Evolutionary conservation across 2,797 vertebrate genomes (phyloP).

Genomic region (Danionella dracula): DNA sequence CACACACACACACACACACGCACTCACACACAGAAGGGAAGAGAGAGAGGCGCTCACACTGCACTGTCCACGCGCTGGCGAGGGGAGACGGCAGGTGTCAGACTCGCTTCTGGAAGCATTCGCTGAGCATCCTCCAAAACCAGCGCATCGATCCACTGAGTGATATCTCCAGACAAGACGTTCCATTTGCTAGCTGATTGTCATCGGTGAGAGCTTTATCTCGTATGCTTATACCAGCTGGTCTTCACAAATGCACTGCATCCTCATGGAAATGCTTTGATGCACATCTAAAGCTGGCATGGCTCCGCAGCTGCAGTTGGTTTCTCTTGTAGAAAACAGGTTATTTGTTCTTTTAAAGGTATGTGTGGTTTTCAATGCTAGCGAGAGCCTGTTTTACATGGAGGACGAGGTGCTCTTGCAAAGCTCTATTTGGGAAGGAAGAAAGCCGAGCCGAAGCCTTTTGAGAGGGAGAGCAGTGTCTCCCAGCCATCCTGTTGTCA

Average conservation of each 20-base stretch:
- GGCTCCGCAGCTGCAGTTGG: constrained; percentile 27
- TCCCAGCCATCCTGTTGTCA: constrained; percentile 96
- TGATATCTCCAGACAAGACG: constrained; percentile 53
- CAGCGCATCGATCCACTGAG: constrained; percentile 54
- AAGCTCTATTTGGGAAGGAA: constrained; percentile 65
- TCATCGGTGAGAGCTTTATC: constrained; percentile 58
- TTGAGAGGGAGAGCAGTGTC: constrained; percentile 61
- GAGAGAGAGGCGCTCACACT: neutral
- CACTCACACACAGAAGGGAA: neutral
- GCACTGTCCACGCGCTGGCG: constrained; percentile 44
- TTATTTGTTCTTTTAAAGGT: neutral
- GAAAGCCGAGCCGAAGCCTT: constrained; percentile 62
- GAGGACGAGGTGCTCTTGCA: constrained; percentile 62
- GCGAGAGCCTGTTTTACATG: constrained; percentile 51
- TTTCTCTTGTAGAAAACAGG: too few relatives aligned
- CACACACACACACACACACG: constrained; percentile 8
- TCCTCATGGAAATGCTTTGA: constrained; percentile 11
- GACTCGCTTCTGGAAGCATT: constrained; percentile 38
- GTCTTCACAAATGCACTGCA: neutral
- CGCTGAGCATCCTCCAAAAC: constrained; percentile 9
- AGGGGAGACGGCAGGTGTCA: constrained; percentile 47
- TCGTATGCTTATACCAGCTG: neutral
- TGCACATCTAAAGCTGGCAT: neutral
- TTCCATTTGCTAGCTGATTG: constrained; percentile 37
- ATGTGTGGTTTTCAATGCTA: constrained; percentile 22